These are phyloP conservation scores for Polymixis lichenea DNA, from an alignment of 2,888 invertebrate species.

Conservation along the genomic window DNA sequence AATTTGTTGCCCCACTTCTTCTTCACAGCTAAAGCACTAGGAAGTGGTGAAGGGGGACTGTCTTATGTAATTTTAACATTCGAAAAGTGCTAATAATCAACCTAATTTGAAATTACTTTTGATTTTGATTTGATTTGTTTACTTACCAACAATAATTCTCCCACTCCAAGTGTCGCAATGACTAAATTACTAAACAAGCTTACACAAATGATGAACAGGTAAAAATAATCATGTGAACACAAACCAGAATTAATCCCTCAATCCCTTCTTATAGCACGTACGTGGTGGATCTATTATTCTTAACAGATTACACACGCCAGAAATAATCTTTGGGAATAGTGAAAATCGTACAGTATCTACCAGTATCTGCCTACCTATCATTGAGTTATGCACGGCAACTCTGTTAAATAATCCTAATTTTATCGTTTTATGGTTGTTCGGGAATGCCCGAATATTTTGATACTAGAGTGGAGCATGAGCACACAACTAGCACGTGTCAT, in stretches of 20 bases:
- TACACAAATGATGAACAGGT: constrained; percentile 5
- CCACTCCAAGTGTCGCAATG: no score
- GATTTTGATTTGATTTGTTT: no score
- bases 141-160: no score
- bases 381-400: background rate
- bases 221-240: constrained; percentile 1
- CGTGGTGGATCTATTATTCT: constrained; percentile 24
- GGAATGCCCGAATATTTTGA: background rate
- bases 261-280: constrained; percentile 27
- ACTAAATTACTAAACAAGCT: background rate
- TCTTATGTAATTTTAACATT: no score
- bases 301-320: constrained; percentile 26
- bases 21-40: no score
- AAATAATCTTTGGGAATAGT: background rate
- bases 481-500: background rate
- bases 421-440: background rate
- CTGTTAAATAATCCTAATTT: background rate
- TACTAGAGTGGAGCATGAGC: background rate
- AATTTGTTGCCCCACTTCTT: no score
- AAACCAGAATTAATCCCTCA: constrained; percentile 19
- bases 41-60: no score
- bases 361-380: background rate
- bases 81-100: no score
- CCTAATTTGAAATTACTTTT: no score
- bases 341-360: constrained; percentile 10